Percentiles rank a stretch among this genome's conserved stretches.
These are phyloP conservation scores for Acanthosepion pharaonis DNA, from an alignment of 2,888 invertebrate species.

Conservation along the genomic window DNA sequence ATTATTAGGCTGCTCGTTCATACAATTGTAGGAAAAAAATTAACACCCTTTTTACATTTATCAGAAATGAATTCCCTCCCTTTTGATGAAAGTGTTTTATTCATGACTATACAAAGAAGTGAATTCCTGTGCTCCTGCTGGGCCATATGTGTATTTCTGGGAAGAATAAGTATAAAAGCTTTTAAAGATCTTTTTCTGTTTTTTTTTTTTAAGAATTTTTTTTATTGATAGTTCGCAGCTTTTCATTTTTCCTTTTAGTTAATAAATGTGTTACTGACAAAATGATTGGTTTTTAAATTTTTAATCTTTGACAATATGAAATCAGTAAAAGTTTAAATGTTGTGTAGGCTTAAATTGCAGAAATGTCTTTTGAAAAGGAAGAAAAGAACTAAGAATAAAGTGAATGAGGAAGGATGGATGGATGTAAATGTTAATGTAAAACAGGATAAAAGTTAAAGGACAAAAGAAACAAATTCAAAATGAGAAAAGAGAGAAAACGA, in stretches of 20 bases:
- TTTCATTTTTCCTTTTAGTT: neutral
- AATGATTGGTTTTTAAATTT: slow-evolving; percentile 20
- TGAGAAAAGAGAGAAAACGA: no score
- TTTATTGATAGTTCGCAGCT: neutral
- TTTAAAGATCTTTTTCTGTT: neutral
- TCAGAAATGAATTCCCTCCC: neutral
- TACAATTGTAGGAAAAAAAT: neutral
- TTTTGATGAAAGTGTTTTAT: neutral
- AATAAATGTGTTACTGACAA: slow-evolving; percentile 1
- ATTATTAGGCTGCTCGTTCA: neutral
- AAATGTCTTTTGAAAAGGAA: neutral
- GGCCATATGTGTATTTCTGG: neutral
- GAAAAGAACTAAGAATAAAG: no score
- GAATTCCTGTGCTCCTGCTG: neutral
- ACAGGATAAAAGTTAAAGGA: no score
- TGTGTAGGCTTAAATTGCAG: neutral
- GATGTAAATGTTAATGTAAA: no score
- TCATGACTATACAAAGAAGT: neutral
- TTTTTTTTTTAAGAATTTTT: neutral
- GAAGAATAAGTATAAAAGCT: neutral
- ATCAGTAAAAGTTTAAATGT: neutral
- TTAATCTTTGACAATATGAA: neutral
- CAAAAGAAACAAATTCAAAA: no score
- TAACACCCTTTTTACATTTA: neutral
- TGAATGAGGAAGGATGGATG: no score